Conservation (phyloP, 2,113 vertebrate species). For the Silurus meridionalis region DNA sequence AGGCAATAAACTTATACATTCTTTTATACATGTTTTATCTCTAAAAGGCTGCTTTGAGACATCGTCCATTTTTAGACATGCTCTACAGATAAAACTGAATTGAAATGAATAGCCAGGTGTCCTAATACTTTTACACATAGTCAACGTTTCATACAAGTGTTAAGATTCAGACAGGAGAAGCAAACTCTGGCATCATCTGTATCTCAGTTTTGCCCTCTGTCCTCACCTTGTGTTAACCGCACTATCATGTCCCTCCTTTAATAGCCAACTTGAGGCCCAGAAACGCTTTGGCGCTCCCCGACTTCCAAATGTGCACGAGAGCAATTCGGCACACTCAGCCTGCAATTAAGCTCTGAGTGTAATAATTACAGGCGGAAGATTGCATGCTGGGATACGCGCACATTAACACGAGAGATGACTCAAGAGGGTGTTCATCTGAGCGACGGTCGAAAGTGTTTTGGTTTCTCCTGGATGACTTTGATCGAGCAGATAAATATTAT, state of each 20-base stretch:
- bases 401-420: neutral
- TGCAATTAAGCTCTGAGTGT: conserved; percentile 29
- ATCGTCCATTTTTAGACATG: too few relatives aligned
- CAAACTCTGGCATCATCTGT: neutral
- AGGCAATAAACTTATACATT: too few relatives aligned
- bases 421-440: neutral
- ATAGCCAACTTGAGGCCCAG: conserved; percentile 10
- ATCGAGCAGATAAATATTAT: too few relatives aligned
- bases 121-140: too few relatives aligned
- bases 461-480: too few relatives aligned
- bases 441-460: too few relatives aligned
- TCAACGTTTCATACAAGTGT: too few relatives aligned
- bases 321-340: conserved; percentile 10
- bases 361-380: conserved; percentile 32
- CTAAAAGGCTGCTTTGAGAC: too few relatives aligned
- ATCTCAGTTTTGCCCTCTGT: conserved; percentile 10
- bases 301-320: conserved; percentile 25
- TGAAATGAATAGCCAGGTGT: too few relatives aligned
- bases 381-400: neutral
- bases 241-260: conserved; percentile 10
- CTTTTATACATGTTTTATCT: too few relatives aligned
- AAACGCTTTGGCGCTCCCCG: conserved; percentile 6
- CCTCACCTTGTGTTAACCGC: conserved; percentile 27
- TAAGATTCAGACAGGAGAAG: too few relatives aligned
- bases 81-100: too few relatives aligned